Evolutionary conservation across 2,888 invertebrate species (phyloP), one percentile per base, ranked within the genome.

Genomic region (Pammene fasciana): DNA sequence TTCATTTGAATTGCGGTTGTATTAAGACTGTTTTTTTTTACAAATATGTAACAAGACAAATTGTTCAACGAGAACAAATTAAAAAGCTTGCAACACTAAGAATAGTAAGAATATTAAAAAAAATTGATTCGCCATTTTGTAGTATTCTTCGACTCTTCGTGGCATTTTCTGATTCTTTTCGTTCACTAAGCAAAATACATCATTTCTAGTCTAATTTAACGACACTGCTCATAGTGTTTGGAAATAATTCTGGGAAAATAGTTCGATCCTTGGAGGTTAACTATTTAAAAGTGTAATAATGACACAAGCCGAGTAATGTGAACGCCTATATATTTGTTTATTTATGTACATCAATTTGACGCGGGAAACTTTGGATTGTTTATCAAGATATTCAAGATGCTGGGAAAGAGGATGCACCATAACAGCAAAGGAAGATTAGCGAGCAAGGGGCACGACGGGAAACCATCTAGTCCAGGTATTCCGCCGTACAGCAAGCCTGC

Each of bases 341-440:
- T 71, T 71, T 71, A 67, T 61, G 61, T 81, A 78, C 75, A 75
- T 78, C 73, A 75, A 68, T 75, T 79, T 85, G 84, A 76, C 86
- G 89, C 91, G 89, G 86, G 88, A 79, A 68, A 83, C 86, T 84
- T 91, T 89, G 76, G 79, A 89, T 72, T 81, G 45, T 52, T 59
- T 64, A 67, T 14, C 71, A 86, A 77, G 56, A 93, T 93, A 93
- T 79, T 14, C 71, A 86, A 77, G 56, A 93, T 93, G 93, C 80
- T 93, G 82, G 93, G 93, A 13, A 93, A 93, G 76, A 84, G 93
- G 79, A 93, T 93, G 89, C 92, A 91, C 75, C 93, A 93, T 75
- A 92, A 92, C 72, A 92, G 84, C 74, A 92, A 92, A 78, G 93
- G 90, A 57, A 86, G 93, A 73, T 79, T 93, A 72, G 88, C 88